Conservation (phyloP, 2,888 invertebrate genomes). For the Sarcophaga variegata region DNA sequence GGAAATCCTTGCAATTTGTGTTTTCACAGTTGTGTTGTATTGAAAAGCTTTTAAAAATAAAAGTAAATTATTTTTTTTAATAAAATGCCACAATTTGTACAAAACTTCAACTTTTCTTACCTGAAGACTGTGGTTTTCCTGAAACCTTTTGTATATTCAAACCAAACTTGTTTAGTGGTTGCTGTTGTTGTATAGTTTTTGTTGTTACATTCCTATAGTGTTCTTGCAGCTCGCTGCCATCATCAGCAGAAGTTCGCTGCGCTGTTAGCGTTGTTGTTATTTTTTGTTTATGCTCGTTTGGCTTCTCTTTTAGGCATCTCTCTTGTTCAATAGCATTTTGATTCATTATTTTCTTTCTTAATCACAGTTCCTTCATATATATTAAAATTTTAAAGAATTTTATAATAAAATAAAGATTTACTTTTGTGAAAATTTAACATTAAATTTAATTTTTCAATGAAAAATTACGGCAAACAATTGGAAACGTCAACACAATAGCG, state of each 20-base stretch:
- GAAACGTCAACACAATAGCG: slow-evolving; percentile 16
- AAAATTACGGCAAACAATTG: not conserved
- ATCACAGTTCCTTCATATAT: not conserved
- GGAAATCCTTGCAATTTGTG: slow-evolving; percentile 15
- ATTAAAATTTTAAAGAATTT: not conserved
- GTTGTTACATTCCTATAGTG: slow-evolving; percentile 54
- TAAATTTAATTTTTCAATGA: not conserved
- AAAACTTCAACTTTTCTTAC: slow-evolving; percentile 30
- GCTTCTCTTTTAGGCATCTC: slow-evolving; percentile 21
- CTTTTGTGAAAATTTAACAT: not conserved
- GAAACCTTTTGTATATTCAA: slow-evolving; percentile 45
- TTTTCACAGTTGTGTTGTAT: slow-evolving; percentile 4
- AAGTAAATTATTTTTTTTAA: not conserved
- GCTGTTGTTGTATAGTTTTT: slow-evolving; percentile 42
- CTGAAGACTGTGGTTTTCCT: slow-evolving; percentile 44
- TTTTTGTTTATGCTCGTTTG: slow-evolving; percentile 5
- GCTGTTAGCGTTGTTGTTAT: not conserved
- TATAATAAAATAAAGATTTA: not conserved
- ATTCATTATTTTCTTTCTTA: slow-evolving; percentile 21
- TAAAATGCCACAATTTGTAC: not conserved
- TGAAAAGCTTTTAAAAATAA: not conserved
- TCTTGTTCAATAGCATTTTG: not conserved
- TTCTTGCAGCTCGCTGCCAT: slow-evolving; percentile 1
- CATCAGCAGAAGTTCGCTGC: not conserved
- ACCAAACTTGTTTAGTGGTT: slow-evolving; percentile 58